phyloP scores from a whole-genome alignment of 2,888 invertebrate species.

The Mycalesis mineus region DNA sequence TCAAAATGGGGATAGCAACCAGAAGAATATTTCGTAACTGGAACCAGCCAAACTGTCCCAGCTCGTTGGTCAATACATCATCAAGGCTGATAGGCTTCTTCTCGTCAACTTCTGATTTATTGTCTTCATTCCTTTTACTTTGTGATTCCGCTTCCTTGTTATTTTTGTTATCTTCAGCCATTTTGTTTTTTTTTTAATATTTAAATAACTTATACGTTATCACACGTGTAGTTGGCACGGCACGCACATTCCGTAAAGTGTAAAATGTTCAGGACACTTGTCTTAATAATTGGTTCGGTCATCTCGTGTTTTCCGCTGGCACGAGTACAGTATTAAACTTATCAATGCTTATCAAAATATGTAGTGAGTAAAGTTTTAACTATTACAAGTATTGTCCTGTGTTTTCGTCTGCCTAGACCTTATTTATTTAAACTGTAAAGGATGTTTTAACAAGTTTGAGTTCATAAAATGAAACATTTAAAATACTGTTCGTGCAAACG shows the following conservation, averaged over 20 bases:
- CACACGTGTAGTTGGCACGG: no score
- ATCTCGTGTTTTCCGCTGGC: neutral
- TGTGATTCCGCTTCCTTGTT: neutral
- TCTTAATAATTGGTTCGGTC: neutral
- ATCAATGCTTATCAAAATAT: neutral
- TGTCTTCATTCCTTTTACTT: neutral
- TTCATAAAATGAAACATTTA: neutral
- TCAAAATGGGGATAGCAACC: conserved; percentile 79
- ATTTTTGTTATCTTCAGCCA: neutral
- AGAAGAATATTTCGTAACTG: conserved; percentile 79
- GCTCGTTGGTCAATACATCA: conserved; percentile 65
- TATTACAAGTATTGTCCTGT: neutral
- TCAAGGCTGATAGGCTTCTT: conserved; percentile 56
- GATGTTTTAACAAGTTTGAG: no score
- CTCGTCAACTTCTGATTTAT: neutral
- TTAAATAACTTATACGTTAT: neutral
- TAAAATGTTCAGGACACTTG: neutral
- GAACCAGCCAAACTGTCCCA: conserved; percentile 83
- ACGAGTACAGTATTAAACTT: neutral
- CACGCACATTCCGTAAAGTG: neutral
- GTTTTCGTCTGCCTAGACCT: neutral
- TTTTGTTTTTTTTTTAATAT: neutral
- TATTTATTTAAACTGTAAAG: neutral
- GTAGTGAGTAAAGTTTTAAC: neutral
- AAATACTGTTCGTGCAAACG: no score